These are phyloP conservation scores for Phrynosoma blainvillii DNA, from an alignment of 2,113 vertebrate genomes.

Conservation along the genomic window DNA sequence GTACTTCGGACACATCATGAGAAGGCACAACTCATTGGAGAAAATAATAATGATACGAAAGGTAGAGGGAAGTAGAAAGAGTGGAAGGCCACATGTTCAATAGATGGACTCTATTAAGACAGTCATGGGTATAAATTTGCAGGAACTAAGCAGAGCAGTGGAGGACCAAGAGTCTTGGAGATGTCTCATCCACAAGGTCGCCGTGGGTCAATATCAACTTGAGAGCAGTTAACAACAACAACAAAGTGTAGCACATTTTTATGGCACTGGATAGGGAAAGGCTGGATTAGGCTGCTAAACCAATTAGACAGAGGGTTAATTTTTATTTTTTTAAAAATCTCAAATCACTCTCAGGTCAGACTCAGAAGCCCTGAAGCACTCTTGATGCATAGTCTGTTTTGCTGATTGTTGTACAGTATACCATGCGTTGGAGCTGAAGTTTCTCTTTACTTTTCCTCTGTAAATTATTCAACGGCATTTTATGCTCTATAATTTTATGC, in stretches of 20 bases:
- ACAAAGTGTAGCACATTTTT: too few species aligned
- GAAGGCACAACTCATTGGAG: too few species aligned
- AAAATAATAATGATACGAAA: too few species aligned
- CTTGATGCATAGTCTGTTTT: neutral
- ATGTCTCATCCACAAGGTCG: neutral
- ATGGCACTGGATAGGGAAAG: neutral
- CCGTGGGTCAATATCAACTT: neutral
- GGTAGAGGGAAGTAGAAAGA: too few species aligned
- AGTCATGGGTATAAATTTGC: too few species aligned
- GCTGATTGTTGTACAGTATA: rapidly evolving
- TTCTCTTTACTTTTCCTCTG: rapidly evolving
- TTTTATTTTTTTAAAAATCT: neutral
- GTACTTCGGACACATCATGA: too few species aligned
- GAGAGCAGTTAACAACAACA: neutral
- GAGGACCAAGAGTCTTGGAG: too few species aligned
- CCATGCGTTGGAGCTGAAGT: neutral
- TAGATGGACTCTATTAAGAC: too few species aligned
- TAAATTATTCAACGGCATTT: neutral
- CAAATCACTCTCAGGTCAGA: conserved; percentile 20
- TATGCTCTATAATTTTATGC: neutral
- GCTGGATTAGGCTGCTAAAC: neutral
- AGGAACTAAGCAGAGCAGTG: too few species aligned
- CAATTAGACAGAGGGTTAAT: conserved; percentile 3
- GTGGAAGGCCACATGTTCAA: too few species aligned
- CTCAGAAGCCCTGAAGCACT: neutral